A percentile compares a stretch with the other conserved stretches of the same genome.
Evolutionary conservation across 2,113 vertebrate species (phyloP).

Genomic region (Pseudorasbora parva): DNA sequence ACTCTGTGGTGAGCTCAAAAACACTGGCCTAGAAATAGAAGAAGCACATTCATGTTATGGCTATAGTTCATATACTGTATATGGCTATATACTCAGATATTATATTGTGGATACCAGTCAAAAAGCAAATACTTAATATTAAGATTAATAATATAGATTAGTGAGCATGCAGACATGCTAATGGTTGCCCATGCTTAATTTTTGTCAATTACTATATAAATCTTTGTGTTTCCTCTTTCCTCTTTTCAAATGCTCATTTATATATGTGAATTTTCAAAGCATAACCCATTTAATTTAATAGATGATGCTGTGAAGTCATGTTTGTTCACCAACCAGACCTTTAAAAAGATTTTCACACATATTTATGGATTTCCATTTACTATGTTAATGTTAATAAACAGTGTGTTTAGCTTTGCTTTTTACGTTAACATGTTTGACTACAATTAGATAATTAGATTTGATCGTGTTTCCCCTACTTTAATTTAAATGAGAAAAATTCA

Average conservation of each 20-base stretch:
- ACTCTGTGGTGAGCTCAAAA: neutral
- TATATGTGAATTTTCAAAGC: neutral
- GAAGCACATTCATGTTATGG: slow-evolving; percentile 6
- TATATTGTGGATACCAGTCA: neutral
- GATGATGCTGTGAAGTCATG: neutral
- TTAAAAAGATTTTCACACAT: neutral
- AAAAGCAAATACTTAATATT: neutral
- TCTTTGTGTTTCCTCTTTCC: neutral
- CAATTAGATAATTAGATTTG: slow-evolving; percentile 3
- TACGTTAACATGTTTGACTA: neutral
- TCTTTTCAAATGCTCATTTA: neutral
- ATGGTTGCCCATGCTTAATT: too few relatives aligned
- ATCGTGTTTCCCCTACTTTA: neutral
- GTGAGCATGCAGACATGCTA: neutral
- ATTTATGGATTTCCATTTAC: neutral
- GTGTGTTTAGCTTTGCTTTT: neutral
- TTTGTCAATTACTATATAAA: neutral
- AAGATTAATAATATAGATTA: neutral
- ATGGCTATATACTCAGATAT: neutral
- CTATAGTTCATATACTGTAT: too few relatives aligned
- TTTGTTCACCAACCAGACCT: too few relatives aligned
- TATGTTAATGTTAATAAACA: neutral
- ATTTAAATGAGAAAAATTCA: slow-evolving; percentile 2
- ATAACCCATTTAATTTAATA: neutral
- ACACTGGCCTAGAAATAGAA: neutral